A percentile compares a stretch with the other conserved stretches of the same genome.
These are phyloP conservation scores for Amphimedon queenslandica DNA, from an alignment of 37 sponge, comb jelly and placozoan genomes.

Conservation along the genomic window DNA sequence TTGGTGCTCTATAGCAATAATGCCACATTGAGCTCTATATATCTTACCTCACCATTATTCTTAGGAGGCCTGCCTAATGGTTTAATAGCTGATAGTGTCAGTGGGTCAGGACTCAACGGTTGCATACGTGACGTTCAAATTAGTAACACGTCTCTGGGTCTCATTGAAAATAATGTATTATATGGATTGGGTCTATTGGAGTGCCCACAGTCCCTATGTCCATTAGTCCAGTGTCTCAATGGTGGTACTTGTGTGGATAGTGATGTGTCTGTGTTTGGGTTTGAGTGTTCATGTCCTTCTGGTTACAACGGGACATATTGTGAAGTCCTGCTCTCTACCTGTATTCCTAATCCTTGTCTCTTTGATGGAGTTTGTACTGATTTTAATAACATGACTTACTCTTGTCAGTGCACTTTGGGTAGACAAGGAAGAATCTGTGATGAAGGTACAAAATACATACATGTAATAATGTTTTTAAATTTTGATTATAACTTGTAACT, in stretches of 20 bases:
- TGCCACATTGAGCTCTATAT: no score
- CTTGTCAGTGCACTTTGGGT: conserved; percentile 56
- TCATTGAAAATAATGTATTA: conserved; percentile 3
- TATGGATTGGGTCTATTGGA: conserved; percentile 13
- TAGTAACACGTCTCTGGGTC: not conserved
- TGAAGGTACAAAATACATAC: conserved; percentile 24
- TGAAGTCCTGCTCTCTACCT: conserved; percentile 15
- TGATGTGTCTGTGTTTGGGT: not conserved
- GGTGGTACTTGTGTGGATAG: conserved; percentile 42
- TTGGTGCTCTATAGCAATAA: no score
- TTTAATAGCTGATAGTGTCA: not conserved
- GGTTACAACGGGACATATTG: conserved; percentile 54
- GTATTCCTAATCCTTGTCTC: conserved; percentile 53
- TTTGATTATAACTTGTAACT: no score
- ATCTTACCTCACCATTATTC: no score
- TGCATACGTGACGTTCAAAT: conserved; percentile 39
- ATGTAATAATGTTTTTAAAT: not conserved
- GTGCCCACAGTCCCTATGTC: conserved; percentile 41
- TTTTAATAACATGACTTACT: conserved; percentile 14
- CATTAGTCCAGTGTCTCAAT: conserved; percentile 53
- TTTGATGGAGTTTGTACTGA: conserved; percentile 55
- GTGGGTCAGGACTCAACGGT: conserved; percentile 29
- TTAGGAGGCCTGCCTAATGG: conserved; percentile 33
- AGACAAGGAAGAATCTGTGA: conserved; percentile 54
- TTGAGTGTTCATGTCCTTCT: conserved; percentile 40